Base-by-base conservation (phyloP, 2,113 vertebrate species). In the Marmota flaviventris region DNA sequence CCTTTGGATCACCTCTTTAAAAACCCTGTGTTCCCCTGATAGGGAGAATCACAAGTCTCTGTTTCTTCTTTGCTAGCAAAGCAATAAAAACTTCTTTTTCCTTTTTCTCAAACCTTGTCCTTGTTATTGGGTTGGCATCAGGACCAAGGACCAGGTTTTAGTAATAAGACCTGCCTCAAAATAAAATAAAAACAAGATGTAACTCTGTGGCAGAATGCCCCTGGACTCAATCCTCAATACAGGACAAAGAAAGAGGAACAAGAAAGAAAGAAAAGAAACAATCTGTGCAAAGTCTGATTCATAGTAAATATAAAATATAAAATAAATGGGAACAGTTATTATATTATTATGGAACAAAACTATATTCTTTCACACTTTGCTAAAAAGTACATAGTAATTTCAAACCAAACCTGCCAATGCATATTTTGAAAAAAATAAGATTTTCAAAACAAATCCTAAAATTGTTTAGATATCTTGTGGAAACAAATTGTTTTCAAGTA, bases 381-480 rank as follows among this genome's bases (percentile, higher is more conserved):
- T 32, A 77, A 56, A 65, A 25, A 73, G 14, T 42, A 42, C 10
- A 79, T 32, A 56, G 34, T 73, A 89, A 86, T 48, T 89, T 95
- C 53, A 48, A 72, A 27, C 18, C 67, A 79, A 79, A 78, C 73
- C 84, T 75, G 61, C 78, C 73, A 61, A 22, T 53, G 17, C 13
- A 58, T 67, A 48, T 39, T 91, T 82, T 51, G 13, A 72, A 92
- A 63, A 45, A 93, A 96, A 24, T n/a, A 75, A 56, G n/a, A 63
- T 86, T 79, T 72, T 8, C 1, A 86, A 67, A 86, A 82, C 13
- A 78, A 82, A 93, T 69, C 24, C 8, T 17, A 27, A 92, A 94
- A 65, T 76, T 27, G 11, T 42, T 77, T 88, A 73, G 56, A 3
- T 24, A 56, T 89, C 67, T 88, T 25, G 85, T 48, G 70, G 39